A percentile compares a stretch with the other conserved stretches of the same genome.
Conservation (phyloP, 2,797 vertebrate species). For the Chloroceryle inda region DNA sequence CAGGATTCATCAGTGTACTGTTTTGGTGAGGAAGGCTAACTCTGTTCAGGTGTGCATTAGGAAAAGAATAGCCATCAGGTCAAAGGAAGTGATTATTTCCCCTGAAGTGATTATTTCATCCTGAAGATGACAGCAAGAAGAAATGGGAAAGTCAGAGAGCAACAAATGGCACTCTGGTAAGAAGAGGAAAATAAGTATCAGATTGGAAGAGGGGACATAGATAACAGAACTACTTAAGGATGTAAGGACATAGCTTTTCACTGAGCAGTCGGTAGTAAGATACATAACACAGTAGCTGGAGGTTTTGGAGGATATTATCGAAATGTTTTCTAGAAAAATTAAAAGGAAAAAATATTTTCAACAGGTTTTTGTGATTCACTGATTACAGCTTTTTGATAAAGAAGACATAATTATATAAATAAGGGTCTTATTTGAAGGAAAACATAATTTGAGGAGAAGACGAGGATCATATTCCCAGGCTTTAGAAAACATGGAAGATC, state of each 20-base stretch:
- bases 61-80: neutral
- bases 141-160: neutral
- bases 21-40: neutral
- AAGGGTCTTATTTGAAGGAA: neutral
- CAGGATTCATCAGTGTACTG: neutral
- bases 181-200: neutral
- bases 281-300: neutral
- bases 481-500: neutral
- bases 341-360: neutral
- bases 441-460: neutral
- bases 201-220: neutral
- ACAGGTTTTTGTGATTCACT: neutral
- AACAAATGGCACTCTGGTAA: neutral
- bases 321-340: neutral
- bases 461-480: neutral
- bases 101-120: neutral
- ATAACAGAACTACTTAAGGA: neutral
- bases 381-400: neutral
- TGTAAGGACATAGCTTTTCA: neutral
- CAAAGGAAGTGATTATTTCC: neutral
- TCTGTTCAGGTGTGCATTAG: neutral
- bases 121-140: neutral
- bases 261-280: neutral
- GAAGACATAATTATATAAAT: neutral
- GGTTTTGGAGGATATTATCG: neutral